Evolutionary conservation across 1,140 invertebrate genomes (phyloP).

Genomic region (Philotrypesis tridentata): DNA sequence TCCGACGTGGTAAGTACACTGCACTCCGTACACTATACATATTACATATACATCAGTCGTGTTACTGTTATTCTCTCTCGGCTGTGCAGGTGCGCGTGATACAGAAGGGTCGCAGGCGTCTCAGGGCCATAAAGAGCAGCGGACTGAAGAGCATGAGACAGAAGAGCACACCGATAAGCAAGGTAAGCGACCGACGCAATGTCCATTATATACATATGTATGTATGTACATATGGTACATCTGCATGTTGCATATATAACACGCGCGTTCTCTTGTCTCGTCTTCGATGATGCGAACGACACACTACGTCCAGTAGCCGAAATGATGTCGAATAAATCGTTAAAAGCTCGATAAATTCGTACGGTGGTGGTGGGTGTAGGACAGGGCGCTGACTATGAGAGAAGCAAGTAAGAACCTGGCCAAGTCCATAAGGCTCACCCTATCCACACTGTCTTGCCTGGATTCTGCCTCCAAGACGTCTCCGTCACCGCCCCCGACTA

Average conservation of each 20-base stretch:
- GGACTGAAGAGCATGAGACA: constrained; percentile 67
- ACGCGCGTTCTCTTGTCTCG: not conserved
- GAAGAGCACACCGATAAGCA: constrained; percentile 18
- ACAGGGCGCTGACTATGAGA: constrained; percentile 59
- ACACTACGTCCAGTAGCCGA: constrained; percentile 9
- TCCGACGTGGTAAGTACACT: constrained; percentile 71
- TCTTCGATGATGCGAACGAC: not conserved
- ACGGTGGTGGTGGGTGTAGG: constrained; percentile 62
- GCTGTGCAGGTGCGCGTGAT: constrained; percentile 70
- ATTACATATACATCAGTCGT: too few relatives aligned
- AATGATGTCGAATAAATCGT: constrained; percentile 45
- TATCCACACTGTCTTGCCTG: constrained; percentile 68
- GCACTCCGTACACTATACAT: too few relatives aligned
- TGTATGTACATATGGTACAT: too few relatives aligned
- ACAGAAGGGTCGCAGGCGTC: constrained; percentile 71
- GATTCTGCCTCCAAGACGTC: constrained; percentile 59
- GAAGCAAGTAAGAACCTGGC: constrained; percentile 64
- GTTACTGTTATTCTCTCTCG: too few relatives aligned
- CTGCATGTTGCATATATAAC: constrained; percentile 1
- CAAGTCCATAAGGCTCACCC: constrained; percentile 63
- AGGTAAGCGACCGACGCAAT: constrained; percentile 16
- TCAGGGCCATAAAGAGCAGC: constrained; percentile 72
- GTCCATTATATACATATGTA: too few relatives aligned
- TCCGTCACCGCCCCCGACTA: constrained; percentile 65
- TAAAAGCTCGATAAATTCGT: constrained; percentile 42